These are phyloP conservation scores for Synanthedon tipuliformis DNA, from an alignment of 2,888 invertebrate genomes.

Conservation along the genomic window DNA sequence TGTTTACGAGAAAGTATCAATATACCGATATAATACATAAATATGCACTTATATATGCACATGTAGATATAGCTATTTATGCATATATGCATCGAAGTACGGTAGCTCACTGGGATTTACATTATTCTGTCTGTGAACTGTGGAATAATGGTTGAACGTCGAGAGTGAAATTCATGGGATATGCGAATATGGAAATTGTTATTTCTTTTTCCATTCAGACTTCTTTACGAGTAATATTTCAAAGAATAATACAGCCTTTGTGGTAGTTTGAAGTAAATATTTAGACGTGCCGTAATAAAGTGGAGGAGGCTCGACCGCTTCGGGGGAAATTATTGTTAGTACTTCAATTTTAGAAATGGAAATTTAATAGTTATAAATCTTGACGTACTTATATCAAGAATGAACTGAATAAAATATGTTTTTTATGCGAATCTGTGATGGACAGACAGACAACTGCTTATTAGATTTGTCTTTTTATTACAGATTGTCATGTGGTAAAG, in stretches of 20 bases:
- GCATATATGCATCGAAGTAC: not conserved
- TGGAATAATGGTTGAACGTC: conserved; percentile 8
- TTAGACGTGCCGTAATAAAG: not conserved
- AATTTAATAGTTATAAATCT: not conserved
- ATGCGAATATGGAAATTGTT: conserved; percentile 13
- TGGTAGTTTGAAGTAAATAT: not conserved
- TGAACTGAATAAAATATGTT: not conserved
- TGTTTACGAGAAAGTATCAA: not conserved
- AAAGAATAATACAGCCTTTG: conserved; percentile 5
- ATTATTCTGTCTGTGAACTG: conserved; percentile 11
- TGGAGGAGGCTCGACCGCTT: not conserved
- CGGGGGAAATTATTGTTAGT: not conserved
- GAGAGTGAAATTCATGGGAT: conserved; percentile 9
- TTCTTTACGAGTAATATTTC: conserved; percentile 6
- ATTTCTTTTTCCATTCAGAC: conserved; percentile 10
- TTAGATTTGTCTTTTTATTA: too few relatives aligned
- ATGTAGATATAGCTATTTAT: not conserved
- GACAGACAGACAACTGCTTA: too few relatives aligned
- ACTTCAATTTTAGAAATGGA: not conserved
- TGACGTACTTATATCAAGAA: not conserved
- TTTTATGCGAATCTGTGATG: too few relatives aligned
- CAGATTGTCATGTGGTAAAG: too few relatives aligned
- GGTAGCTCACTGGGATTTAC: conserved; percentile 3
- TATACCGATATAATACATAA: not conserved
- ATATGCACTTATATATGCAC: not conserved